Percentiles rank a stretch among this genome's conserved stretches.
Evolutionary conservation across 1,140 invertebrate genomes (phyloP).

Genomic region (Ips typographus): DNA sequence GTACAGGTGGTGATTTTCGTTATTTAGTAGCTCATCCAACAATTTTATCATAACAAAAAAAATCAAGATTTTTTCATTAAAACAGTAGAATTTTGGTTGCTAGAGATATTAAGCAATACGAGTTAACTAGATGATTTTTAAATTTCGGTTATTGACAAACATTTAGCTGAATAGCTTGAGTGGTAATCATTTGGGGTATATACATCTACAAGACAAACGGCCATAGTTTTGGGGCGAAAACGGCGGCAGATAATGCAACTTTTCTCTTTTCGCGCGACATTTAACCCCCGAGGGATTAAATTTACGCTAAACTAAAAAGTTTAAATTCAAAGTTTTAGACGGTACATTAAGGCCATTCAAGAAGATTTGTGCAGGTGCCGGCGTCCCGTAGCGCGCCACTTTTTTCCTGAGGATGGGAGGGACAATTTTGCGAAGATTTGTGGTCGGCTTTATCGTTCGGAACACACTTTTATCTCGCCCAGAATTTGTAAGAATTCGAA

Average conservation of each 20-base stretch:
- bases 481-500: conserved; percentile 49
- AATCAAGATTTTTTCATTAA: too few relatives aligned
- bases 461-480: conserved; percentile 44
- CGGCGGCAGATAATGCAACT: conserved; percentile 24
- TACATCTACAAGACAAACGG: conserved; percentile 13
- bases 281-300: conserved; percentile 29
- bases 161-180: too few relatives aligned
- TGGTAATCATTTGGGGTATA: too few relatives aligned
- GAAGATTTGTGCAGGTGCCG: conserved; percentile 41
- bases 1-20: too few relatives aligned
- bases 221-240: conserved; percentile 15
- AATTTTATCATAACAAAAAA: too few relatives aligned
- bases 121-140: too few relatives aligned
- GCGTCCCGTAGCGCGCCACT: conserved; percentile 20
- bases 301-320: conserved; percentile 28
- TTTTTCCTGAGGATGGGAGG: conserved; percentile 30
- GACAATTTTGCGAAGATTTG: conserved; percentile 45
- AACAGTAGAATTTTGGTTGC: too few relatives aligned
- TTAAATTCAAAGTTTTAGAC: conserved; percentile 37
- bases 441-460: conserved; percentile 45
- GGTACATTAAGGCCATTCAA: conserved; percentile 38
- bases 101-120: too few relatives aligned
- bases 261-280: conserved; percentile 27
- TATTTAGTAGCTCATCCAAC: too few relatives aligned
- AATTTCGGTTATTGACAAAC: too few relatives aligned